These are phyloP conservation scores for Temnothorax ravouxi DNA, from an alignment of 2,888 invertebrate genomes.

Conservation along the genomic window DNA sequence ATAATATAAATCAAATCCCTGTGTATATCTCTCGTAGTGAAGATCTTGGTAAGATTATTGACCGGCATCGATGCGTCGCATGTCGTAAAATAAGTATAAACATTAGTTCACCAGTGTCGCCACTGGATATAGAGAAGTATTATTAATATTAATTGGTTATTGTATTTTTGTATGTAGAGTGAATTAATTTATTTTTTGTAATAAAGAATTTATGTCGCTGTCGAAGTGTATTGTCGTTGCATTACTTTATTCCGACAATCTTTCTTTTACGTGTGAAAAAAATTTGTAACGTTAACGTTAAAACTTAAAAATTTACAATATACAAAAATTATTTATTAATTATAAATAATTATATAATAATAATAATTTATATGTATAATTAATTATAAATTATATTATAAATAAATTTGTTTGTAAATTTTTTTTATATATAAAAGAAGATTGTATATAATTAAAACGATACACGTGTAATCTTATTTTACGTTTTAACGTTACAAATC, in stretches of 20 bases:
- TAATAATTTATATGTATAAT: neutral
- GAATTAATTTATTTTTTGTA: slow-evolving; percentile 85
- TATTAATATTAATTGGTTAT: slow-evolving; percentile 81
- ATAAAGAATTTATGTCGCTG: slow-evolving; percentile 79
- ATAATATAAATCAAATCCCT: slow-evolving; percentile 45
- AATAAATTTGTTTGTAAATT: too few species aligned
- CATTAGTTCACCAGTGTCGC: slow-evolving; percentile 71
- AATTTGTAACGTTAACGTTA: neutral
- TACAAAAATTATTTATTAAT: neutral
- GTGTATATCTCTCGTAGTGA: slow-evolving; percentile 29
- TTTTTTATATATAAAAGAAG: neutral
- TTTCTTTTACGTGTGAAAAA: neutral
- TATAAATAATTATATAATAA: neutral
- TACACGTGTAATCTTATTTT: too few species aligned
- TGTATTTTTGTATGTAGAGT: slow-evolving; percentile 85
- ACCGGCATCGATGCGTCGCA: slow-evolving; percentile 50
- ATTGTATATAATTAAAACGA: too few species aligned
- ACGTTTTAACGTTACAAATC: too few species aligned
- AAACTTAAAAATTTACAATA: neutral
- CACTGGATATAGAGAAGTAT: slow-evolving; percentile 82
- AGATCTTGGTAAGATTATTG: slow-evolving; percentile 41
- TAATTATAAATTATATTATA: neutral
- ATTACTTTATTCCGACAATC: neutral
- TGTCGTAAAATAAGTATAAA: slow-evolving; percentile 68
- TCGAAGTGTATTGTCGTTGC: slow-evolving; percentile 24